These are phyloP conservation scores for Notodonta ziczac DNA, from an alignment of 2,888 invertebrate species.

Conservation along the genomic window DNA sequence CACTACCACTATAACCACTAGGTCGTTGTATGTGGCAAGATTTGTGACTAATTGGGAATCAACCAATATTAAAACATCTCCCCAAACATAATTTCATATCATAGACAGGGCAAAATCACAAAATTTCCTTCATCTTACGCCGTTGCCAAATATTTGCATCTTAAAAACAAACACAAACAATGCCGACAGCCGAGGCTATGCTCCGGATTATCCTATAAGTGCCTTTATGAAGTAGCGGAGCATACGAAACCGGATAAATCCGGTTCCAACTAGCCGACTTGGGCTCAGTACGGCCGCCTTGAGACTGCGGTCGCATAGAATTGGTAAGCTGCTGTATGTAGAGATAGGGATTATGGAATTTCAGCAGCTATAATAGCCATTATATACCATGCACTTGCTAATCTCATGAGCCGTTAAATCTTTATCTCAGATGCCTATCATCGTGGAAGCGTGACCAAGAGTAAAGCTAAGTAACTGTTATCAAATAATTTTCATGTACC, in stretches of 20 bases:
- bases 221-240: constrained; percentile 43
- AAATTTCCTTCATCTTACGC: background rate
- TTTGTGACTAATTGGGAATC: background rate
- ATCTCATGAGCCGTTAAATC: no score
- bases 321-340: background rate
- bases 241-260: constrained; percentile 38
- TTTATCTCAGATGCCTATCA: no score
- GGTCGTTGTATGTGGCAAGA: no score
- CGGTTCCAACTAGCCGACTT: constrained; percentile 28
- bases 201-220: constrained; percentile 41
- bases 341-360: no score
- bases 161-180: constrained; percentile 19
- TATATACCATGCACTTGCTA: no score
- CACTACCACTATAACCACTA: no score
- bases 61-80: constrained; percentile 12
- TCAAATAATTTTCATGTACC: no score
- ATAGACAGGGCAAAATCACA: constrained; percentile 3
- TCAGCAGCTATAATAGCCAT: no score
- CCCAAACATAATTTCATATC: constrained; percentile 13
- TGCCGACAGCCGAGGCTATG: constrained; percentile 25
- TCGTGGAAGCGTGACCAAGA: no score
- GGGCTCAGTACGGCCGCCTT: constrained; percentile 38
- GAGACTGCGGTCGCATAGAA: constrained; percentile 19
- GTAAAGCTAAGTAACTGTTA: no score
- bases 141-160: constrained; percentile 26